These are phyloP conservation scores for Heteractis magnifica DNA, from an alignment of 92 coral and sea anemone species.

Conservation along the genomic window DNA sequence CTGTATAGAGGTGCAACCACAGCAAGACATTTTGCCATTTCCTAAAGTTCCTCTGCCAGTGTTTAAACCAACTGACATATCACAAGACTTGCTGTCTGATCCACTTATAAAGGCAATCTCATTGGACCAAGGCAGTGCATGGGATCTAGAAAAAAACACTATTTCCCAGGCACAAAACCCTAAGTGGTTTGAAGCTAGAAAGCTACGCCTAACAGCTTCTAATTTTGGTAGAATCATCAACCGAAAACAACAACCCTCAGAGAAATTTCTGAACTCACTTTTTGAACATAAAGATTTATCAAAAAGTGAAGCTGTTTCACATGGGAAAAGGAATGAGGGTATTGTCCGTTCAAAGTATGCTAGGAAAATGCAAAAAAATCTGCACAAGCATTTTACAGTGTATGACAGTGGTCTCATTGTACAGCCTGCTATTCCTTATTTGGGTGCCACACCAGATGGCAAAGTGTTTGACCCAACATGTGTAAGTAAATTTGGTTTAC, in stretches of 20 bases:
- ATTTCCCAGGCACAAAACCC: conserved; percentile 43
- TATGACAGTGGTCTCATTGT: conserved; percentile 60
- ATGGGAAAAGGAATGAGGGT: conserved; percentile 61
- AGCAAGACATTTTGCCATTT: conserved; percentile 25
- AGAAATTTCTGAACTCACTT: conserved; percentile 44
- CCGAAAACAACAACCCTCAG: conserved; percentile 44
- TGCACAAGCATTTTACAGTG: conserved; percentile 46
- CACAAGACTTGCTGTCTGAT: conserved; percentile 6
- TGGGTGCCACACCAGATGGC: conserved; percentile 70
- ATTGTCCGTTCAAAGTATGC: conserved; percentile 52
- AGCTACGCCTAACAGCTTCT: conserved; percentile 49
- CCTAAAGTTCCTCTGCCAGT: conserved; percentile 28
- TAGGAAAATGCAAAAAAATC: conserved; percentile 47
- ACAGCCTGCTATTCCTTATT: conserved; percentile 59
- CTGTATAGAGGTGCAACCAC: conserved; percentile 24
- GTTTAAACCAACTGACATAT: background rate
- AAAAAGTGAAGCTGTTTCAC: conserved; percentile 53
- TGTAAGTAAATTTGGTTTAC: conserved; percentile 47
- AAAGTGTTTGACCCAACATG: conserved; percentile 69
- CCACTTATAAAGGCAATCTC: conserved; percentile 9
- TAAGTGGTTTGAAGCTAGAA: conserved; percentile 47
- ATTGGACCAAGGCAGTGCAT: conserved; percentile 12
- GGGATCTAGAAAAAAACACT: conserved; percentile 18
- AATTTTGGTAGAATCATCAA: conserved; percentile 52
- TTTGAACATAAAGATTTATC: conserved; percentile 48